Conservation (phyloP, 2,797 vertebrate genomes). For the Octomys mimax region DNA sequence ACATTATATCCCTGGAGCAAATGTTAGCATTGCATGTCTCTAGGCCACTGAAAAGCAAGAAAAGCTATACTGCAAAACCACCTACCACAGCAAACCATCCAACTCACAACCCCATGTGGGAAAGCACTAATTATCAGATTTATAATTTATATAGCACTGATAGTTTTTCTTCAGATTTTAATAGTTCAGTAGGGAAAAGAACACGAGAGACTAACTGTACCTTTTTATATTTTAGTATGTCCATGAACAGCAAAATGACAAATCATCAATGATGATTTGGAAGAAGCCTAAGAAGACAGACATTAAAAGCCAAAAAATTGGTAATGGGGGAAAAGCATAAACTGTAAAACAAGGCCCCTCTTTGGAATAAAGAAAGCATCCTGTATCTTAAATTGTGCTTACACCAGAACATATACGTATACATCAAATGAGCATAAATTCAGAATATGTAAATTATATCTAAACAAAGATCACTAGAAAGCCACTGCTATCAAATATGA, state of each 20-base stretch:
- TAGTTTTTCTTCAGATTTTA: slow-evolving; percentile 56
- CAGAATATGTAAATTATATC: not conserved
- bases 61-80: not conserved
- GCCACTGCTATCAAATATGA: not conserved
- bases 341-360: not conserved
- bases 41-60: slow-evolving; percentile 2
- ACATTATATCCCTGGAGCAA: not conserved
- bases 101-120: not conserved
- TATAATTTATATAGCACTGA: not conserved
- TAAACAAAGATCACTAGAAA: slow-evolving; percentile 50
- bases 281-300: not conserved
- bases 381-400: not conserved
- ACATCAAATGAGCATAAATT: not conserved
- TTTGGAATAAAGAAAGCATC: not conserved
- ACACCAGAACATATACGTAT: not conserved
- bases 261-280: slow-evolving; percentile 10
- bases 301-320: slow-evolving; percentile 14
- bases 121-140: slow-evolving; percentile 10
- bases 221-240: not conserved
- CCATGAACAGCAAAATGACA: slow-evolving; percentile 25
- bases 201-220: not conserved
- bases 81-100: not conserved
- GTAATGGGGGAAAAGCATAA: not conserved
- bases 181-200: not conserved
- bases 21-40: not conserved